Base-by-base conservation (phyloP, 2,113 vertebrate species). In the Solea solea region DNA sequence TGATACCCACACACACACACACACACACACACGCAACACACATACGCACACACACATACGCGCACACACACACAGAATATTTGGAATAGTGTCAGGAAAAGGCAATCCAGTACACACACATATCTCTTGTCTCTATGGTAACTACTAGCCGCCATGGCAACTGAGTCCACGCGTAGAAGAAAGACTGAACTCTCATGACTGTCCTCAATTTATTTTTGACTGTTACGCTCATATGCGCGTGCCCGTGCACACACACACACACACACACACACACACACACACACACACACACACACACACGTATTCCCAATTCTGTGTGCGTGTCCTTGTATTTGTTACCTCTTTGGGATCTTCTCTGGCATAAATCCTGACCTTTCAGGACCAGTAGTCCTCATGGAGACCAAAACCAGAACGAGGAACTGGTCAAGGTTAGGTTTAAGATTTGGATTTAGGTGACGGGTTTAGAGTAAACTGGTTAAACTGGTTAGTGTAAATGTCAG, bases 121-220 rank as follows among this genome's bases (percentile, higher is more conserved):
- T 83, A 80, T 84, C 70, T 75, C 82, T 80, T 65, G 90, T 94
- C 88, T 89, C 94, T 93, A 94, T 93, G 92, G 93, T 90, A 93
- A 95, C 91, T 75, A 80, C 81, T 79, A 91, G 87, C 91, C 85
- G 87, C 91, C 93, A 93, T 91, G 86, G 92, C 89, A 91, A 93
- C 91, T 12, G 86, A 82, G 85, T 88, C 91, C 73, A 85, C 86
- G 86, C 75, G 50, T 72, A 83, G 66, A 85, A 81, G 78, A 90
- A 89, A 83, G 81, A 80, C 67, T 84, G 79, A 90, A 92, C 87
- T 91, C 86, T 84, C 76, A 85, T 83, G 83, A 90, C 83, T 86
- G 79, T 82, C 86, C 81, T 83, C 46, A 57, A 69, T 87, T 84
- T 84, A 76, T 73, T 80, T 76, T 80, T 46, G 61, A 82, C 62